phyloP scores from a whole-genome alignment of 2,797 vertebrate genomes.

The Malurus splendens region DNA sequence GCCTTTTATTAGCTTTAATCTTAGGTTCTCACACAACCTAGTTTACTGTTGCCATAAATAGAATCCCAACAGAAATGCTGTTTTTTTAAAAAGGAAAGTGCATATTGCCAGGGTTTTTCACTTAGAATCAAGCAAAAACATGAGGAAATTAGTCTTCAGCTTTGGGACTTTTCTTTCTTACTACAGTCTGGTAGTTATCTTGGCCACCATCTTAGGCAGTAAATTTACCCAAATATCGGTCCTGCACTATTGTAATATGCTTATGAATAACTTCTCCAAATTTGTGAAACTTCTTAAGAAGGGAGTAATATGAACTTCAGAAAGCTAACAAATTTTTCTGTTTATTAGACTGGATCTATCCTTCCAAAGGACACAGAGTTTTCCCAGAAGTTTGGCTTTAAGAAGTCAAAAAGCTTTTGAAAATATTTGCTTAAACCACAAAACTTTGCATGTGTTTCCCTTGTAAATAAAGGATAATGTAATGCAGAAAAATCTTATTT shows the following conservation, averaged over 20 bases:
- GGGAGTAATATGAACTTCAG: not conserved
- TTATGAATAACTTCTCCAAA: not conserved
- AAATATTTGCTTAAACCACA: constrained; percentile 21
- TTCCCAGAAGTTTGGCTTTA: not conserved
- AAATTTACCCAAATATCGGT: not conserved
- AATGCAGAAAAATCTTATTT: constrained; percentile 49
- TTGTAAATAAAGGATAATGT: constrained; percentile 59
- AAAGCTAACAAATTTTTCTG: not conserved
- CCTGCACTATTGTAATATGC: not conserved
- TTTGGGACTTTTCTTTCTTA: not conserved
- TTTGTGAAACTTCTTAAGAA: not conserved
- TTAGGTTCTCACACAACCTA: not conserved
- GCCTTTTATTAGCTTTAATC: not conserved
- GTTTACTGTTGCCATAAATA: not conserved
- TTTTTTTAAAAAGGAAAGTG: not conserved
- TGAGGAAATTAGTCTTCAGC: not conserved
- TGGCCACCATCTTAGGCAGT: not conserved
- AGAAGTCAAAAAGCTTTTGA: not conserved
- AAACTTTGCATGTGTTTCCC: constrained; percentile 13
- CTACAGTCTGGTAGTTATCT: not conserved
- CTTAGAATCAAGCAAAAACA: not conserved
- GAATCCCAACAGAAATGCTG: not conserved
- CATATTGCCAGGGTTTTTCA: not conserved
- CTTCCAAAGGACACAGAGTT: not conserved
- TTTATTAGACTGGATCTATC: not conserved